These are phyloP conservation scores for Porites australiensis DNA, from an alignment of 64 coral and sea anemone species.

Conservation along the genomic window DNA sequence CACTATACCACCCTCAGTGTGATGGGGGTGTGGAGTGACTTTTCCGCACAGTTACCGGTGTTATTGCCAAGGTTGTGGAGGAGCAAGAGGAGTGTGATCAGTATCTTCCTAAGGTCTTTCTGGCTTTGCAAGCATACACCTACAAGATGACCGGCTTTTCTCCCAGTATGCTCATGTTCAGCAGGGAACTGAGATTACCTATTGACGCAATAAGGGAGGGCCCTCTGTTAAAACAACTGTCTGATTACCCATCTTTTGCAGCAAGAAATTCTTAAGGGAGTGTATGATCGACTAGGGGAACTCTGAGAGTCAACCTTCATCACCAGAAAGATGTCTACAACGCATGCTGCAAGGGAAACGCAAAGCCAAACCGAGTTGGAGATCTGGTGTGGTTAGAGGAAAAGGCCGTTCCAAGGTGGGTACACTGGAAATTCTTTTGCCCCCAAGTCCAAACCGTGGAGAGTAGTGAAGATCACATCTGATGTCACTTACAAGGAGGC, in stretches of 20 bases:
- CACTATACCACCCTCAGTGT: too few species aligned
- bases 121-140: too few species aligned
- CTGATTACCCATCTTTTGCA: constrained; percentile 45
- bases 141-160: too few species aligned
- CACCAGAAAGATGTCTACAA: constrained; percentile 14
- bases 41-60: background rate
- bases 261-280: constrained; percentile 20
- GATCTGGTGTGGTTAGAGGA: constrained; percentile 51
- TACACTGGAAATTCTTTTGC: too few species aligned
- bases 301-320: background rate
- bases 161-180: background rate
- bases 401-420: constrained; percentile 33
- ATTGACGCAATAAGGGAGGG: too few species aligned
- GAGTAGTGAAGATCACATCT: constrained; percentile 42
- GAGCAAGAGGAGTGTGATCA: too few species aligned
- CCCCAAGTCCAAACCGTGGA: constrained; percentile 14
- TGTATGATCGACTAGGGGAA: background rate
- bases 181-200: too few species aligned
- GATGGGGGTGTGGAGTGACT: constrained; percentile 14
- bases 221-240: too few species aligned
- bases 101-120: too few species aligned
- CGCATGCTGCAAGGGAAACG: too few species aligned
- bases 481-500: too few species aligned
- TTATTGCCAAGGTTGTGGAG: constrained; percentile 15
- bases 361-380: background rate